Evolutionary conservation across 2,888 invertebrate genomes (phyloP).

Genomic region (Teinopalpus imperialis): DNA sequence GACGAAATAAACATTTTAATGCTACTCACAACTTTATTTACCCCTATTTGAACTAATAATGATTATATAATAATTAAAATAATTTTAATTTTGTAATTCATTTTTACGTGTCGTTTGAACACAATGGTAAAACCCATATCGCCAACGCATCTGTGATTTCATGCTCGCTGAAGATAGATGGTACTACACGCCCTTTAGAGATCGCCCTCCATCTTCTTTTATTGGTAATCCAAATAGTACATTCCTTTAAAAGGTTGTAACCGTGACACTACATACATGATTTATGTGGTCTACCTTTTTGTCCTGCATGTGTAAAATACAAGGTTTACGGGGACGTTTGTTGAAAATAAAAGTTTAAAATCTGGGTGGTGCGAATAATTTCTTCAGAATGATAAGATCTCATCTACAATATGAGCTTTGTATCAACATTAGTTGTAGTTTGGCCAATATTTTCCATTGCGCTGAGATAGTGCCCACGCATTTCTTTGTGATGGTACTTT

Average conservation of each 20-base stretch:
- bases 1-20: too few relatives aligned
- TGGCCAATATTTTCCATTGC: constrained; percentile 29
- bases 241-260: constrained; percentile 25
- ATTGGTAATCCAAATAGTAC: constrained; percentile 37
- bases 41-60: too few relatives aligned
- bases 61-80: too few relatives aligned
- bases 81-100: constrained; percentile 19
- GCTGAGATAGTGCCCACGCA: constrained; percentile 9
- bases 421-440: constrained; percentile 44
- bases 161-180: constrained; percentile 37
- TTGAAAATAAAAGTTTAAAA: constrained; percentile 24
- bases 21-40: too few relatives aligned
- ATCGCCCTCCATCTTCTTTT: constrained; percentile 33
- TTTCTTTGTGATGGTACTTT: constrained; percentile 3
- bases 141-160: constrained; percentile 37
- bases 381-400: constrained; percentile 32
- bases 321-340: constrained; percentile 8
- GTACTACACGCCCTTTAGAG: constrained; percentile 32
- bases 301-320: constrained; percentile 22
- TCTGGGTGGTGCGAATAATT: constrained; percentile 45
- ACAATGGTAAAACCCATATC: constrained; percentile 38
- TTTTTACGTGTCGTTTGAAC: constrained; percentile 20
- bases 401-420: constrained; percentile 41
- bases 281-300: constrained; percentile 65
- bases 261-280: constrained; percentile 61